phyloP scores from a whole-genome alignment of 2,797 vertebrate species.

The Nyctibius grandis region DNA sequence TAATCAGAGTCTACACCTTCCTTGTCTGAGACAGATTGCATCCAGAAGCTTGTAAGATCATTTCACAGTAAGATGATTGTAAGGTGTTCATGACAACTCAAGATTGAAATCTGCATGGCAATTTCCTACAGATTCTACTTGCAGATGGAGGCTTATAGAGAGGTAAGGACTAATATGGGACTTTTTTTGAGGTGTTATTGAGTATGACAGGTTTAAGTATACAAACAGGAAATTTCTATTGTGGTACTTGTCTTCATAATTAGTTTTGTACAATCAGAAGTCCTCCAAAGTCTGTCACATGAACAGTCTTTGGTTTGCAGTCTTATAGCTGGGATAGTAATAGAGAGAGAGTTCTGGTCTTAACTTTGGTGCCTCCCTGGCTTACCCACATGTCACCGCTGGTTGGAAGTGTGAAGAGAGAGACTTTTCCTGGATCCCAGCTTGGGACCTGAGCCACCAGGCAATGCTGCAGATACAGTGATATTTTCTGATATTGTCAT shows the following conservation, averaged over 20 bases:
- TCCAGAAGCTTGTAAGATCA: background rate
- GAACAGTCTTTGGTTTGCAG: background rate
- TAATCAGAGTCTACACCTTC: background rate
- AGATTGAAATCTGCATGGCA: background rate
- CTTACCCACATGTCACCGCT: background rate
- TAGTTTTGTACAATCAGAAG: background rate
- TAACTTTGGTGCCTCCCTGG: background rate
- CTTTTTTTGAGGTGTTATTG: background rate
- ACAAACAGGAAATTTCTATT: background rate
- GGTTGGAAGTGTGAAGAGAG: background rate
- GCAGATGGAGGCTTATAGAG: background rate
- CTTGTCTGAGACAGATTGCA: background rate
- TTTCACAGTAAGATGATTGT: background rate
- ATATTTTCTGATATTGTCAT: background rate
- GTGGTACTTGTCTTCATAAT: background rate
- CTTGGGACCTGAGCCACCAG: background rate
- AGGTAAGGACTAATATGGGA: background rate
- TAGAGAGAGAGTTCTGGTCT: background rate
- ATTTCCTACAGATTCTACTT: background rate
- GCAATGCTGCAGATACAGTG: background rate
- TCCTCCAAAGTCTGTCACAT: background rate
- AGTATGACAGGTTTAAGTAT: background rate
- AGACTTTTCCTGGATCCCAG: background rate
- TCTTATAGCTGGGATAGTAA: background rate
- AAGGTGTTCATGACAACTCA: background rate